Percentiles rank a stretch among this genome's conserved stretches.
These are phyloP conservation scores for Melitaea cinxia DNA, from an alignment of 1,140 invertebrate species.

Conservation along the genomic window DNA sequence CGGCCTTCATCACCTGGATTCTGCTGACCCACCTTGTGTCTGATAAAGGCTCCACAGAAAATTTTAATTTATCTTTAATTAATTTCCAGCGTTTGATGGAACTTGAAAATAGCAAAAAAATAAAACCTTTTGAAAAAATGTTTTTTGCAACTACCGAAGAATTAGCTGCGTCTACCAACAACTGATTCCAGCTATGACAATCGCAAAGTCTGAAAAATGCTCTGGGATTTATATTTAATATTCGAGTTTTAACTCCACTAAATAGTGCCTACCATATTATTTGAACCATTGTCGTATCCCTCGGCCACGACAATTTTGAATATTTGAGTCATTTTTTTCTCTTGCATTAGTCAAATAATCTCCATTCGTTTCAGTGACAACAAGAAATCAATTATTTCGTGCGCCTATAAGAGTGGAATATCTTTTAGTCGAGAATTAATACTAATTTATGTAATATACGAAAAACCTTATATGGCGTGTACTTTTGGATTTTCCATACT, in stretches of 20 bases:
- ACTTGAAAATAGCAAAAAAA: constrained; percentile 41
- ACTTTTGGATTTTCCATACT: too few relatives aligned
- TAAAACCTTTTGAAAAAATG: too few relatives aligned
- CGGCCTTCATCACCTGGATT: constrained; percentile 6
- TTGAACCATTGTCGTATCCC: constrained; percentile 46
- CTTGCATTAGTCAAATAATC: constrained; percentile 40
- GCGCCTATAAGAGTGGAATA: too few relatives aligned
- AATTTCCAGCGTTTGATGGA: constrained; percentile 28
- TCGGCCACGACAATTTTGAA: constrained; percentile 39
- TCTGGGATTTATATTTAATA: constrained; percentile 32
- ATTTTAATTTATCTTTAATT: constrained; percentile 25
- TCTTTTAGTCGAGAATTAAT: too few relatives aligned
- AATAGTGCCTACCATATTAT: constrained; percentile 47
- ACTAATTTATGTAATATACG: too few relatives aligned
- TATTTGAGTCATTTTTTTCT: constrained; percentile 30
- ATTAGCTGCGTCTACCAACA: constrained; percentile 38
- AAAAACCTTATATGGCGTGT: too few relatives aligned
- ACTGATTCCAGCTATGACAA: constrained; percentile 42
- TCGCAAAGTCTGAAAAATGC: constrained; percentile 38
- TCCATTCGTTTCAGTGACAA: constrained; percentile 39
- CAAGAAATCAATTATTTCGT: too few relatives aligned
- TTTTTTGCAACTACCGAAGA: constrained; percentile 23
- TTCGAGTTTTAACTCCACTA: constrained; percentile 42
- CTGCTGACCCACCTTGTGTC: constrained; percentile 26
- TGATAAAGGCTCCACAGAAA: constrained; percentile 32